Evolutionary conservation across 2,888 invertebrate genomes (phyloP).

Genomic region (Thereva nobilitata): DNA sequence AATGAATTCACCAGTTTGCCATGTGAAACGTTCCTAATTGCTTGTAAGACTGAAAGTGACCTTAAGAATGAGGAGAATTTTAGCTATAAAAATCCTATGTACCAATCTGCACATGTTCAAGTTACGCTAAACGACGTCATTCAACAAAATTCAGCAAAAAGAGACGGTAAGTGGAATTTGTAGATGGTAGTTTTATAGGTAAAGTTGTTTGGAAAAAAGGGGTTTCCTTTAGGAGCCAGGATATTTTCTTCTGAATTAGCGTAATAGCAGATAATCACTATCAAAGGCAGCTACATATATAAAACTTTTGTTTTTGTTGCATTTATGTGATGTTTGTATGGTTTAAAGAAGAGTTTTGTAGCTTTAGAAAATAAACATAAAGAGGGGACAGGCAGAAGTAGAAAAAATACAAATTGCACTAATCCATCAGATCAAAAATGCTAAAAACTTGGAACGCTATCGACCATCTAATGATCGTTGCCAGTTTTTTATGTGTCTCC

Average conservation of each 20-base stretch:
- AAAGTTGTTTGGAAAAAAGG: no score
- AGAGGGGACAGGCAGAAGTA: no score
- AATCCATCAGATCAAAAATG: no score
- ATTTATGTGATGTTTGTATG: no score
- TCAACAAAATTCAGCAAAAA: slow-evolving; percentile 48
- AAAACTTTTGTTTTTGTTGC: no score
- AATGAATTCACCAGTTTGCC: slow-evolving; percentile 61
- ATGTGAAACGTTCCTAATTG: slow-evolving; percentile 44
- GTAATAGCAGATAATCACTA: background rate
- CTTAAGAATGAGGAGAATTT: slow-evolving; percentile 63
- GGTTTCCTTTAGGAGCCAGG: background rate
- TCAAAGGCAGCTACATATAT: background rate
- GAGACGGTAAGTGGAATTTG: slow-evolving; percentile 55
- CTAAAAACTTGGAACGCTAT: no score
- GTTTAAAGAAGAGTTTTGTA: no score
- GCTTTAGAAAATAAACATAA: no score
- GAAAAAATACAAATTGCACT: no score
- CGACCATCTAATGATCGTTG: no score
- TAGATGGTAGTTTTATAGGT: no score
- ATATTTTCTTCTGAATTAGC: background rate
- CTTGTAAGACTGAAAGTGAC: slow-evolving; percentile 46
- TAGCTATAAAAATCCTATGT: slow-evolving; percentile 73
- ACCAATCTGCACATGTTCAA: slow-evolving; percentile 74
- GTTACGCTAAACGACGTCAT: slow-evolving; percentile 15
- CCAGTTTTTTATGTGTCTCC: no score